phyloP scores from a whole-genome alignment of 2,797 vertebrate species.

The Cryptoblepharus egeriae region DNA sequence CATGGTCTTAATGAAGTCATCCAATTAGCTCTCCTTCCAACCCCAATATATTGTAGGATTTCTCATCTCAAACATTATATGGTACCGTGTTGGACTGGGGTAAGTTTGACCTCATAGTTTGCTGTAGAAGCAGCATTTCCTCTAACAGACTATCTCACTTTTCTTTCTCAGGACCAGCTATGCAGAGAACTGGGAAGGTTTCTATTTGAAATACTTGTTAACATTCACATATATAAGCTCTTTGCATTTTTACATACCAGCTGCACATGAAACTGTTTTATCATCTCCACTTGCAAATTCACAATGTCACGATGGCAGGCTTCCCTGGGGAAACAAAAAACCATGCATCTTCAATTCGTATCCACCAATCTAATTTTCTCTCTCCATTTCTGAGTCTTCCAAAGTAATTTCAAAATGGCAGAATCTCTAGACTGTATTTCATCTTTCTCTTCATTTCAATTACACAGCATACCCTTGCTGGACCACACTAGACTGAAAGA shows the following conservation, averaged over 20 bases:
- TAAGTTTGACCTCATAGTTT: too few relatives aligned
- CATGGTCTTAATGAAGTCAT: neutral
- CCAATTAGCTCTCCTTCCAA: neutral
- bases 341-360: constrained; percentile 11
- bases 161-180: neutral
- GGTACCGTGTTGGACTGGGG: too few relatives aligned
- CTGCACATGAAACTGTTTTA: constrained; percentile 96
- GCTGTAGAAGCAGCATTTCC: neutral
- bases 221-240: neutral
- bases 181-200: neutral
- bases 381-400: neutral
- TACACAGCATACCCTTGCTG: neutral
- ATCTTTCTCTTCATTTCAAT: constrained; percentile 6
- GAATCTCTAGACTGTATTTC: neutral
- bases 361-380: constrained; percentile 15
- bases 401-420: constrained; percentile 1
- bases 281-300: constrained; percentile 98
- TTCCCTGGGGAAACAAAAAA: constrained; percentile 80
- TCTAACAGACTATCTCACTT: neutral
- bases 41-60: neutral
- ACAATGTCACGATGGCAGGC: constrained; percentile 92
- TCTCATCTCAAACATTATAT: neutral
- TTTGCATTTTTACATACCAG: constrained; percentile 82
- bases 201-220: neutral
- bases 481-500: neutral